Evolutionary conservation across 2,888 invertebrate species (phyloP).

Genomic region (Cepaea hortensis): DNA sequence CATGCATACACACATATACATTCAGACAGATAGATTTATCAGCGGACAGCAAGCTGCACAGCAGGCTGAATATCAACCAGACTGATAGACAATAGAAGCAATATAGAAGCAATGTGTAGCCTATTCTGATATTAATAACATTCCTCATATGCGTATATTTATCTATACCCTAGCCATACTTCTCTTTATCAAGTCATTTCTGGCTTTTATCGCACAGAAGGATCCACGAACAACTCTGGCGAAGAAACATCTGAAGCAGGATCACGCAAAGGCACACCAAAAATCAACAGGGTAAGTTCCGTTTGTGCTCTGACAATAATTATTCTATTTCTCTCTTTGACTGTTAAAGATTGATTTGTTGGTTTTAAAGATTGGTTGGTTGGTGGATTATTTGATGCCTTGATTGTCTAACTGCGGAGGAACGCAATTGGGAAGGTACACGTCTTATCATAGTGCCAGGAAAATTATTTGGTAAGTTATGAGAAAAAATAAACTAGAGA

Average conservation of each 20-base stretch:
- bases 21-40: too few relatives aligned
- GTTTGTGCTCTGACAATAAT: background rate
- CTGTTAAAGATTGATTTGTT: background rate
- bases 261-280: conserved; percentile 32
- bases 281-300: background rate
- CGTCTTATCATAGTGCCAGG: too few relatives aligned
- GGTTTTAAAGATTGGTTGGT: background rate
- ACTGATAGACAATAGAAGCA: too few relatives aligned
- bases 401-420: background rate
- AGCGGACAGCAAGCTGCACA: too few relatives aligned
- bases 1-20: too few relatives aligned
- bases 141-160: too few relatives aligned
- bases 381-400: background rate
- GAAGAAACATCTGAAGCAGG: conserved; percentile 24
- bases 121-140: too few relatives aligned
- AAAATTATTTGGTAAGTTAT: too few relatives aligned
- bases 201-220: background rate
- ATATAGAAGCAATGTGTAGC: too few relatives aligned
- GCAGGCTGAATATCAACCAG: too few relatives aligned
- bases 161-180: too few relatives aligned
- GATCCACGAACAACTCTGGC: conserved; percentile 8
- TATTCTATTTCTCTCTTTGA: background rate
- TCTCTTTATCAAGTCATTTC: background rate
- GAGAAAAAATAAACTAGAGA: too few relatives aligned
- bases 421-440: background rate